These are phyloP conservation scores for Drosophila teissieri DNA, from an alignment of 1,140 invertebrate species.

Conservation along the genomic window DNA sequence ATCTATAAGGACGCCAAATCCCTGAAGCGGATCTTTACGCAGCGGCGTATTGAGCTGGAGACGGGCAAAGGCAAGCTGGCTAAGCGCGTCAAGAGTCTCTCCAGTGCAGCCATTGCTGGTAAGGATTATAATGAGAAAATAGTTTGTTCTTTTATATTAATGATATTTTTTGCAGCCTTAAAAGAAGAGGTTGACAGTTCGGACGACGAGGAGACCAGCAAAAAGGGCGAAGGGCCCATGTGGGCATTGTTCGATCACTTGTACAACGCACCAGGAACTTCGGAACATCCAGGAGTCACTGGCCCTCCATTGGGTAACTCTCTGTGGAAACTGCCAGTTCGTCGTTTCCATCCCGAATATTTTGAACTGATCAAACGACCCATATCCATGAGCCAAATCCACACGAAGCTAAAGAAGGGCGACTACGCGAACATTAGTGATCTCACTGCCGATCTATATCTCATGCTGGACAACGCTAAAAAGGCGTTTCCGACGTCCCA, in stretches of 20 bases:
- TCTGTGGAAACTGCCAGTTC: constrained; percentile 96
- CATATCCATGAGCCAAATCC: constrained; percentile 96
- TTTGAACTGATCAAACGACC: constrained; percentile 98
- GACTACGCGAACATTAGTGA: constrained; percentile 94
- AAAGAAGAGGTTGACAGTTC: constrained; percentile 83
- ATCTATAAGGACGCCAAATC: constrained; percentile 98
- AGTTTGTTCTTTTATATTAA: not conserved
- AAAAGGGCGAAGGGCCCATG: constrained; percentile 85
- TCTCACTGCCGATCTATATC: constrained; percentile 96
- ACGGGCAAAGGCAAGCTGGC: constrained; percentile 79
- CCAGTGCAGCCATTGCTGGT: constrained; percentile 76
- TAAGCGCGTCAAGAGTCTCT: constrained; percentile 57
- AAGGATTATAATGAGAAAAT: not conserved
- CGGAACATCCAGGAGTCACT: constrained; percentile 84
- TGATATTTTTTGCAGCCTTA: constrained; percentile 35
- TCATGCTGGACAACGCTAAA: constrained; percentile 99
- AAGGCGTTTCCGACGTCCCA: constrained; percentile 95
- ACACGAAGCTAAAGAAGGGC: constrained; percentile 94
- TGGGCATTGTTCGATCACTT: constrained; percentile 86
- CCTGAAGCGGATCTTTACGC: constrained; percentile 91
- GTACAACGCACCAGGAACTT: constrained; percentile 83
- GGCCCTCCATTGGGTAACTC: constrained; percentile 92
- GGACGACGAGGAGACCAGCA: constrained; percentile 80
- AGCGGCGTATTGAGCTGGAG: constrained; percentile 85
- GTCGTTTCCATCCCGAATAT: constrained; percentile 97